Conservation (phyloP, 2,797 vertebrate genomes). For the Pampus argenteus region DNA sequence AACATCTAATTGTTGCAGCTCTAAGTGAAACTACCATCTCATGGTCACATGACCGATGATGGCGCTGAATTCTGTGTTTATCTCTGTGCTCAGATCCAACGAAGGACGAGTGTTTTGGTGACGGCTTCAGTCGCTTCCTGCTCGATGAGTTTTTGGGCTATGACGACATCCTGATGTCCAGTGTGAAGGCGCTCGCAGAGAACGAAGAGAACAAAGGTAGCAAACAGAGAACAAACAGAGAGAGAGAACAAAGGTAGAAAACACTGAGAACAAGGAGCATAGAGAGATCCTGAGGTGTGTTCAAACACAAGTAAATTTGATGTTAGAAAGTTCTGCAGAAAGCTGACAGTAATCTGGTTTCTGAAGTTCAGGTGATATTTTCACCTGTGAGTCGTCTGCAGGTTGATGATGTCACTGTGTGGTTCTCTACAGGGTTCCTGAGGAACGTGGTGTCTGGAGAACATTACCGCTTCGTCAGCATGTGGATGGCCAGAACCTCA, state of each 20-base stretch:
- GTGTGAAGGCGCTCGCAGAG: conserved; percentile 96
- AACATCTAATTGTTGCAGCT: too few species aligned
- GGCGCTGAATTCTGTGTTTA: too few species aligned
- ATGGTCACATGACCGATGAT: background rate
- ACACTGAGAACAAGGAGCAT: too few species aligned
- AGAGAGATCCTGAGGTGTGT: too few species aligned
- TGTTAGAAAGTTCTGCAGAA: too few species aligned
- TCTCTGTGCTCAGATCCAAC: conserved; percentile 62
- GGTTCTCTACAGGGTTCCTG: conserved; percentile 88
- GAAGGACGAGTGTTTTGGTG: conserved; percentile 92
- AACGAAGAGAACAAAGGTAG: conserved; percentile 98
- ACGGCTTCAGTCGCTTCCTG: conserved; percentile 96
- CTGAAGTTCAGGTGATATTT: background rate
- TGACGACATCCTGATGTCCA: conserved; percentile 98
- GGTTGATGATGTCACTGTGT: background rate
- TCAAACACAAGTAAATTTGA: too few species aligned
- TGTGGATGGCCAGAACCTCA: conserved; percentile 99
- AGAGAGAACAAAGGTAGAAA: too few species aligned
- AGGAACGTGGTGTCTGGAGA: conserved; percentile 97
- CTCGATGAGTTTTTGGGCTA: conserved; percentile 96
- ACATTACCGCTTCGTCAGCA: conserved; percentile 98
- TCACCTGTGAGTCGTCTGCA: background rate
- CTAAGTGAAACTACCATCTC: too few species aligned
- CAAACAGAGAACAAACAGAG: background rate
- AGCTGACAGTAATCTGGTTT: too few species aligned